phyloP scores from a whole-genome alignment of 64 coral and sea anemone species.

The Stichodactyla helianthus region DNA sequence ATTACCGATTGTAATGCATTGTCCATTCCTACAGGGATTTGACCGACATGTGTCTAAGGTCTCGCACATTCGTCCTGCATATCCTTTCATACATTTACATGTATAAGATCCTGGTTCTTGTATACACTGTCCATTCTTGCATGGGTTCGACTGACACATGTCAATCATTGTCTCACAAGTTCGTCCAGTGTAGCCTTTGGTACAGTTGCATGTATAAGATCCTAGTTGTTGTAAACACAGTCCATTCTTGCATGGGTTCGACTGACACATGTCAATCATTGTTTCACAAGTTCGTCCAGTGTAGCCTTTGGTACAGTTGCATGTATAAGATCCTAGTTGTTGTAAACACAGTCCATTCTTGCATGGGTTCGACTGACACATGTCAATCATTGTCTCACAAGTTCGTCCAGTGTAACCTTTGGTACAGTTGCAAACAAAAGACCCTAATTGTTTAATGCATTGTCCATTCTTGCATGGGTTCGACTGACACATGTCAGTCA shows the following conservation, averaged over 20 bases:
- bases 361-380: constrained; percentile 14
- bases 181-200: constrained; percentile 43
- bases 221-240: constrained; percentile 15
- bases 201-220: constrained; percentile 42
- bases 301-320: constrained; percentile 47
- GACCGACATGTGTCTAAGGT: constrained; percentile 30
- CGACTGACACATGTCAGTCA: constrained; percentile 23
- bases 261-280: constrained; percentile 41
- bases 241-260: too few relatives aligned
- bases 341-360: constrained; percentile 30
- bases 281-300: constrained; percentile 44
- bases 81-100: constrained; percentile 56
- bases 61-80: constrained; percentile 45
- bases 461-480: constrained; percentile 58
- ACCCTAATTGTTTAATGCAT: constrained; percentile 19
- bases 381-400: constrained; percentile 31
- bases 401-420: constrained; percentile 19
- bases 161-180: constrained; percentile 35
- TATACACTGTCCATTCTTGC: constrained; percentile 49
- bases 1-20: constrained; percentile 10
- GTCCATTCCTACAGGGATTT: constrained; percentile 49
- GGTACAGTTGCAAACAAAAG: constrained; percentile 14
- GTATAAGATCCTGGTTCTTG: background rate
- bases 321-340: constrained; percentile 29
- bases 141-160: constrained; percentile 40